These are phyloP conservation scores for Globicephala melas DNA, from an alignment of 2,113 vertebrate species.

Conservation along the genomic window DNA sequence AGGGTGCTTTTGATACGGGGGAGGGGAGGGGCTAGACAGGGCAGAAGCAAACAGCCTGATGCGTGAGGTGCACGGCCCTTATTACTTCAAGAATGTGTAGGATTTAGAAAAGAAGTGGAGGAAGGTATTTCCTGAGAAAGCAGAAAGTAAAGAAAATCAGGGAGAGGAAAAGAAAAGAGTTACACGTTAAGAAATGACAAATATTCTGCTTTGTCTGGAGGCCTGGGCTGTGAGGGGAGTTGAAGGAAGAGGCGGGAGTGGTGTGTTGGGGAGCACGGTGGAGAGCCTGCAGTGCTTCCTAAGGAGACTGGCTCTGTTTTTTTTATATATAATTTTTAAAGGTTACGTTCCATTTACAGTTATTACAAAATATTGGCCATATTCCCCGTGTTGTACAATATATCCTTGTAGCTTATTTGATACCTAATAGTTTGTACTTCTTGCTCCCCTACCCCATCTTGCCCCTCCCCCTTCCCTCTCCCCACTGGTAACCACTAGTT, in stretches of 20 bases:
- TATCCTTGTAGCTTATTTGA: no score
- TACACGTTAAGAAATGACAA: background rate
- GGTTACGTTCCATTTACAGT: no score
- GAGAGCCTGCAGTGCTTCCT: background rate
- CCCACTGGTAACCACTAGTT: no score
- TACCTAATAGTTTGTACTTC: no score
- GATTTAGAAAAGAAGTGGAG: background rate
- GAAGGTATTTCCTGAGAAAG: background rate
- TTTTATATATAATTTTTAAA: no score
- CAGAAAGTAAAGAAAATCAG: background rate
- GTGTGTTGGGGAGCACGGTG: background rate
- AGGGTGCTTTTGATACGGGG: background rate
- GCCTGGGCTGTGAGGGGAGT: background rate
- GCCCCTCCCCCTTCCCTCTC: no score
- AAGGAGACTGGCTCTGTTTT: background rate
- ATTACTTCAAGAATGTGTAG: background rate
- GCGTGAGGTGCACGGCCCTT: background rate
- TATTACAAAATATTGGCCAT: no score
- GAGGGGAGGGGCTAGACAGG: background rate
- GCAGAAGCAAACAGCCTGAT: background rate
- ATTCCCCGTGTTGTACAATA: no score
- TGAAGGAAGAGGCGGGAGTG: background rate
- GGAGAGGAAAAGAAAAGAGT: background rate
- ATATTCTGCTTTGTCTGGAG: background rate
- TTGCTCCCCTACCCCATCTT: no score